Base-by-base conservation (phyloP, 2,888 invertebrate species). In the Psylliodes chrysocephalus region DNA sequence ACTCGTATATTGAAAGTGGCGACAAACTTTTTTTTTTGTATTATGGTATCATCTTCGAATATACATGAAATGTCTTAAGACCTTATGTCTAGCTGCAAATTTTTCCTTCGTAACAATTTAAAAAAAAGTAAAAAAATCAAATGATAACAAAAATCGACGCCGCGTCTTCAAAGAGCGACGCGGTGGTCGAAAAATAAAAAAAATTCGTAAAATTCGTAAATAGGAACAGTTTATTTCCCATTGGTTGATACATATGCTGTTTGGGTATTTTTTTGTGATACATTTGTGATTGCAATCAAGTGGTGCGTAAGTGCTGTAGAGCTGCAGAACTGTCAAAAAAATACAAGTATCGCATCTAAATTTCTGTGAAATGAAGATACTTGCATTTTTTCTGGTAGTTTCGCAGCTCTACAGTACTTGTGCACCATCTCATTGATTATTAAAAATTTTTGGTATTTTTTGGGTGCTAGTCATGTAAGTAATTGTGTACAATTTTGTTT, bases 41-140 rank as follows among this genome's bases (percentile, higher is more conserved):
- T 51, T 40, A 52, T 68, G n/a, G n/a, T n/a, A n/a, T 64, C 52
- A 33, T n/a, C 52, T 69, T n/a, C n/a, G 62, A 66, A 57, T 73
- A 73, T 75, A 75, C 73, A 77, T 82, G 81, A 82, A 82, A 79
- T 81, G 82, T 80, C 82, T 82, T 80, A 76, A 80, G 82, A 81
- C 81, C 82, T 79, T 81, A 81, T 81, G 82, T 82, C 82, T 81
- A 74, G 78, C 81, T 82, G 79, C 81, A 74, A 60, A 76, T 77
- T 79, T 80, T 80, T 77, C 75, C 79, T 77, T 78, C 78, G 79
- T 80, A 81, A 81, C 79, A 79, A 77, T 75, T n/a, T 74, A 76
- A 75, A 78, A 75, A n/a, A 78, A 75, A 63, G 56, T 73, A 73
- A 75, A 73, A 71, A 75, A 75, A 75, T n/a, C 2, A 73, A 73